phyloP scores from a whole-genome alignment of 2,113 vertebrate genomes.

The Platycercus adscitus region DNA sequence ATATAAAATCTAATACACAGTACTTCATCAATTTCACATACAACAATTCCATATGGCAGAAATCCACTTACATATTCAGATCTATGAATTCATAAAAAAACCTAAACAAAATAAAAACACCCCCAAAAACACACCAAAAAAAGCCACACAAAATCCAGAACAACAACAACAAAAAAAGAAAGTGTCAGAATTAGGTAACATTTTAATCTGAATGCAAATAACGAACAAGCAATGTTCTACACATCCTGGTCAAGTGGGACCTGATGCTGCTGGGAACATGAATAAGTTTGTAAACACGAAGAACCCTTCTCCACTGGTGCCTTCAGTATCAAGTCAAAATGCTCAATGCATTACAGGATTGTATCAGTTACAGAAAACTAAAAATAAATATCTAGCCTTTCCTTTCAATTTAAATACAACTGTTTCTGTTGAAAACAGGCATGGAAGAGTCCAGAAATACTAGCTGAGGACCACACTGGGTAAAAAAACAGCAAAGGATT shows the following conservation, averaged over 20 bases:
- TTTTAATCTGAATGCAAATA: not conserved
- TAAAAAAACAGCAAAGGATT: not conserved
- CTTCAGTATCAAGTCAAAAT: not conserved
- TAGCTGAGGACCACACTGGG: not conserved
- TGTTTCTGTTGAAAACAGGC: not conserved
- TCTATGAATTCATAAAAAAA: not conserved
- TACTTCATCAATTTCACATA: not conserved
- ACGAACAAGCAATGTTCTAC: not conserved
- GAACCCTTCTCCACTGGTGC: not conserved
- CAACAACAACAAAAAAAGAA: not conserved
- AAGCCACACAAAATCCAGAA: not conserved
- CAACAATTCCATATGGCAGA: not conserved
- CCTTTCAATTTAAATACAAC: not conserved
- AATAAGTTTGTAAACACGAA: not conserved
- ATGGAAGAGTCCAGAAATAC: not conserved
- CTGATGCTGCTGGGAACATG: not conserved
- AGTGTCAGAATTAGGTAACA: not conserved
- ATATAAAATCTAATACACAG: not conserved
- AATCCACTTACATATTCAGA: not conserved
- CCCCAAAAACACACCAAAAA: not conserved
- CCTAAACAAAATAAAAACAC: not conserved
- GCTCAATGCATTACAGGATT: not conserved
- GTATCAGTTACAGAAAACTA: not conserved
- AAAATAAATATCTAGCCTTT: constrained; percentile 18
- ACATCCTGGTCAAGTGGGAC: not conserved